Conservation (phyloP, 92 coral and sea anemone species). For the Isaurus tuberculatus region DNA sequence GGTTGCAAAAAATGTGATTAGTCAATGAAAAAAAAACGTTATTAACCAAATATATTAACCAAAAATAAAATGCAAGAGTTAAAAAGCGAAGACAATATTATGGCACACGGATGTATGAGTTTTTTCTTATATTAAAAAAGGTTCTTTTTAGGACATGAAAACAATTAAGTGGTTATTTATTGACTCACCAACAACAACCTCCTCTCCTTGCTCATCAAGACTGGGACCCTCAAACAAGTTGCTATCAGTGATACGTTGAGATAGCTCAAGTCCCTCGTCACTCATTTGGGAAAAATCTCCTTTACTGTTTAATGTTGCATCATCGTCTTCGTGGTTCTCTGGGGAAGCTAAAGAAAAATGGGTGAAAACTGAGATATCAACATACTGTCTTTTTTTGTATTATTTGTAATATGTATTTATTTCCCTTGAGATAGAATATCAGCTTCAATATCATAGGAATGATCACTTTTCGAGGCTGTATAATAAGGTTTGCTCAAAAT, state of each 20-base stretch:
- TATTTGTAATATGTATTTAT: no score
- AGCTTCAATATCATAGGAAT: no score
- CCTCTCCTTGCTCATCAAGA: conserved; percentile 94
- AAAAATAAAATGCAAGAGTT: background rate
- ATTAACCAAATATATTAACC: background rate
- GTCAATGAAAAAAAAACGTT: background rate
- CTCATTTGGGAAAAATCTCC: conserved; percentile 84
- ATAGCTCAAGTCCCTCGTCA: conserved; percentile 97
- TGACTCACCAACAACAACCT: conserved; percentile 78
- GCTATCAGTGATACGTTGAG: conserved; percentile 76
- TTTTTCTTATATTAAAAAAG: no score
- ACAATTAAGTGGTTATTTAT: background rate
- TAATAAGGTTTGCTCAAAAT: no score
- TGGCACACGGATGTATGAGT: no score
- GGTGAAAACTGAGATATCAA: background rate
- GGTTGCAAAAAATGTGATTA: background rate
- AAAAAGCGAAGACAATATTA: no score
- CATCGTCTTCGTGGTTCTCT: conserved; percentile 77
- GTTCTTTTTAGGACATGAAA: no score
- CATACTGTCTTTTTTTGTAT: background rate
- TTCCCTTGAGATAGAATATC: no score
- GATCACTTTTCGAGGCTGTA: no score
- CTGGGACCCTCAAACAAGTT: conserved; percentile 94
- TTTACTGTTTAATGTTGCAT: conserved; percentile 83
- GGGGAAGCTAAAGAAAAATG: conserved; percentile 39